These are phyloP conservation scores for Diaprepes abbreviatus DNA, from an alignment of 2,888 invertebrate genomes.

Conservation along the genomic window DNA sequence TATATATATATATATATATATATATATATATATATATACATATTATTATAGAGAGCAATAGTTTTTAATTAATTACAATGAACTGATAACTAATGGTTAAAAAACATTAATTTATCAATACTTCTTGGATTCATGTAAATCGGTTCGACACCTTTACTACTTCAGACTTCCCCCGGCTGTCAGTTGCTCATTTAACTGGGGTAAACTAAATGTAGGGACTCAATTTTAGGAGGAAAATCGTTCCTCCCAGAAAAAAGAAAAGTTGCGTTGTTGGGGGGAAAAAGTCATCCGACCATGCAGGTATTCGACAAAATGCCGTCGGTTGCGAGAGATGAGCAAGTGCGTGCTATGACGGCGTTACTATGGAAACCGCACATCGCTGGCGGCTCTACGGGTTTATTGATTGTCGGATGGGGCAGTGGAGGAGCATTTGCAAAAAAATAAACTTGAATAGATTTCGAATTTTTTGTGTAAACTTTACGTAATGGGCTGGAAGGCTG, in stretches of 20 bases:
- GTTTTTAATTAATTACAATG: too few species aligned
- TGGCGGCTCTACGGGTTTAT: slow-evolving; percentile 60
- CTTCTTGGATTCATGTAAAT: too few species aligned
- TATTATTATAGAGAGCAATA: too few species aligned
- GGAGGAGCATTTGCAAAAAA: slow-evolving; percentile 31
- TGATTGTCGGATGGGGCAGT: slow-evolving; percentile 53
- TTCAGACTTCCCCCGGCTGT: too few species aligned
- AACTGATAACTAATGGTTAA: too few species aligned
- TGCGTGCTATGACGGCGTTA: slow-evolving; percentile 50
- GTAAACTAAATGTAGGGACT: not conserved
- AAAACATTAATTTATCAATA: too few species aligned
- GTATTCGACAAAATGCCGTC: slow-evolving; percentile 51
- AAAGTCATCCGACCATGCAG: slow-evolving; percentile 49
- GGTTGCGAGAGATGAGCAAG: slow-evolving; percentile 38
- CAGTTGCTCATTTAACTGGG: not conserved
- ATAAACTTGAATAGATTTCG: not conserved
- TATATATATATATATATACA: too few species aligned
- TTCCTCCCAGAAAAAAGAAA: slow-evolving; percentile 13
- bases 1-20: too few species aligned
- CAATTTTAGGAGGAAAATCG: not conserved
- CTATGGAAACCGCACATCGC: slow-evolving; percentile 62
- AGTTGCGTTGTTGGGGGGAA: slow-evolving; percentile 23
- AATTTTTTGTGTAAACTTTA: not conserved
- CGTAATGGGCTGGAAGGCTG: too few species aligned
- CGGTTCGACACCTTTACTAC: too few species aligned